Base-by-base conservation (phyloP, 64 coral and sea anemone species). In the Actinia equina region DNA sequence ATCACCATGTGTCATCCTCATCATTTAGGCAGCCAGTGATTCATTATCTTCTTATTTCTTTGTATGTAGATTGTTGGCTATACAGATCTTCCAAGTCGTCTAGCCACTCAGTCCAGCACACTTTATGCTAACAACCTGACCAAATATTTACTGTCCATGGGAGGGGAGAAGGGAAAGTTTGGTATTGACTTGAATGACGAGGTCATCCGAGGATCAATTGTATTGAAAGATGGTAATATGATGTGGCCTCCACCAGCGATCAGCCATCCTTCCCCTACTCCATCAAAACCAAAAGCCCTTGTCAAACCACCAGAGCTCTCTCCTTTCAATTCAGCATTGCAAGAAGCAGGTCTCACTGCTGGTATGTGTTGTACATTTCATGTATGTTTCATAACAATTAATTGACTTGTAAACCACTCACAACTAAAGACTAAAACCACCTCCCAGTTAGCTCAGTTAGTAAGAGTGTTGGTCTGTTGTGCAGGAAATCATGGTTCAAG, bases 121-220 rank as follows among this genome's bases (percentile, higher is more conserved):
- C 88, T 98, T 4, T 98, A 98, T 80, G 96, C 96, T 5, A 98
- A 98, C 82, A 98, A 98, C 85, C 61, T 98, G 44, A 95, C 93
- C 46, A 98, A 98, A 23, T 98, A 98, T 71, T 85, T 98, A 16
- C 87, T 95, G 7, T 98, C 96, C 45, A 95, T 98, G 96, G 93
- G 96, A 55, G 90, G 71, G 23, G 44, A 84, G 80, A 98, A 98
- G 85, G 93, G 88, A 45, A 89, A 90, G 84, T 98, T 98, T 93
- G 88, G 77, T 44, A 92, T 98, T 83, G 96, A 98, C 74, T 80
- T 98, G n/a, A 88, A 98, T 7, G 96, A 98, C 88, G 93, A 98
- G 26, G 96, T 98, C 0, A 91, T 98, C 9, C 89, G 96, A 65
- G 96, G 96, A 41, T 98, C 96, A 17, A 98, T 98, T 67, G 82